phyloP scores from a whole-genome alignment of 2,797 vertebrate genomes.

The Ctenochaetus hawaiiensis region DNA sequence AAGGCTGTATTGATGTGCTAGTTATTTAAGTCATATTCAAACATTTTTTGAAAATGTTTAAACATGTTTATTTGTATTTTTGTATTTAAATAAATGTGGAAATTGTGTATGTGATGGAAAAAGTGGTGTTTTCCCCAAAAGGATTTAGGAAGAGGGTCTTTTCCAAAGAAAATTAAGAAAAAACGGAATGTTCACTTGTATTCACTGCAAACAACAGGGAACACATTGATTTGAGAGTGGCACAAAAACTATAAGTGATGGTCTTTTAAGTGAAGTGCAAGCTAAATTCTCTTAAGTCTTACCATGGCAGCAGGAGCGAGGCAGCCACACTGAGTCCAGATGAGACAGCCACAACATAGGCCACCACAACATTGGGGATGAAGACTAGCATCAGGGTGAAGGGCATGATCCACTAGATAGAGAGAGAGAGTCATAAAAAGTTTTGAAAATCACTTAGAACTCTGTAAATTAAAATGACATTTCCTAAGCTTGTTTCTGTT shows the following conservation, averaged over 20 bases:
- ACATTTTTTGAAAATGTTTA: not conserved
- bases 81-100: not conserved
- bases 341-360: constrained; percentile 91
- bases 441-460: not conserved
- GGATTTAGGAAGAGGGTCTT: no score
- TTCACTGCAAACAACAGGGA: no score
- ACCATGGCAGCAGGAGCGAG: constrained; percentile 96
- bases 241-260: no score
- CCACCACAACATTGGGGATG: constrained; percentile 90
- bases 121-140: not conserved
- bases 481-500: not conserved
- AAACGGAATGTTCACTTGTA: no score
- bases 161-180: no score
- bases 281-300: constrained; percentile 58
- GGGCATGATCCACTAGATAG: constrained; percentile 93
- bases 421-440: not conserved
- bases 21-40: not conserved
- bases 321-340: constrained; percentile 95
- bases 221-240: no score
- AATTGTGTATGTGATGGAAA: not conserved
- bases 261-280: no score
- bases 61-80: not conserved
- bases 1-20: no score
- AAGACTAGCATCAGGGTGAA: constrained; percentile 93
- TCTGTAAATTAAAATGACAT: no score